Percentiles rank a stretch among this genome's conserved stretches.
Evolutionary conservation across 2,797 vertebrate genomes (phyloP).

Genomic region (Chelmon rostratus): DNA sequence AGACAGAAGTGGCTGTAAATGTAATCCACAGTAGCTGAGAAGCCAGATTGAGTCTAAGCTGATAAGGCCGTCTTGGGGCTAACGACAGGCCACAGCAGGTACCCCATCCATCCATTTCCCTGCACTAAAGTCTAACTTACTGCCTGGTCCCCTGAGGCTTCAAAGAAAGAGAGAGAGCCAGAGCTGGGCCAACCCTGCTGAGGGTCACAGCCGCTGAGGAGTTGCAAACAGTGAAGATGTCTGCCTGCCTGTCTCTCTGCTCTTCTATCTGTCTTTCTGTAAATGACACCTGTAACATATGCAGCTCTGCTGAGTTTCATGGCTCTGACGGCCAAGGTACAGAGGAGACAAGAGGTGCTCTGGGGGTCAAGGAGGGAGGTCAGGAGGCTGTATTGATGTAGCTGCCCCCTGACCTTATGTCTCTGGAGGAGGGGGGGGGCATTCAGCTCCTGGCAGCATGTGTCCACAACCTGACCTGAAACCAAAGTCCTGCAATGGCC

Average conservation of each 20-base stretch:
- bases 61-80: constrained; percentile 79
- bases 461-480: constrained; percentile 81
- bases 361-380: constrained; percentile 75
- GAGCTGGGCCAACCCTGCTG: constrained; percentile 51
- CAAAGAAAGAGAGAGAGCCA: constrained; percentile 67
- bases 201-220: constrained; percentile 61
- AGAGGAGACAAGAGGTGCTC: constrained; percentile 64
- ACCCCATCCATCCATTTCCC: constrained; percentile 82
- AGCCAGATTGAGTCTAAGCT: constrained; percentile 66
- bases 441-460: constrained; percentile 81
- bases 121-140: constrained; percentile 80
- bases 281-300: constrained; percentile 53
- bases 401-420: constrained; percentile 71
- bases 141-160: constrained; percentile 76
- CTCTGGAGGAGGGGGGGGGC: constrained; percentile 73
- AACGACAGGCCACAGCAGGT: constrained; percentile 82
- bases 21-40: constrained; percentile 74
- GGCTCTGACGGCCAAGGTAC: constrained; percentile 55
- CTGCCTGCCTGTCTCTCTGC: constrained; percentile 35
- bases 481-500: constrained; percentile 66
- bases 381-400: constrained; percentile 75
- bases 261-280: constrained; percentile 49
- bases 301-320: constrained; percentile 46
- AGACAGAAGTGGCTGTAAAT: constrained; percentile 67
- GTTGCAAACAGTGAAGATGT: constrained; percentile 35